These are phyloP conservation scores for Euwallacea similis DNA, from an alignment of 1,140 invertebrate species.

Conservation along the genomic window DNA sequence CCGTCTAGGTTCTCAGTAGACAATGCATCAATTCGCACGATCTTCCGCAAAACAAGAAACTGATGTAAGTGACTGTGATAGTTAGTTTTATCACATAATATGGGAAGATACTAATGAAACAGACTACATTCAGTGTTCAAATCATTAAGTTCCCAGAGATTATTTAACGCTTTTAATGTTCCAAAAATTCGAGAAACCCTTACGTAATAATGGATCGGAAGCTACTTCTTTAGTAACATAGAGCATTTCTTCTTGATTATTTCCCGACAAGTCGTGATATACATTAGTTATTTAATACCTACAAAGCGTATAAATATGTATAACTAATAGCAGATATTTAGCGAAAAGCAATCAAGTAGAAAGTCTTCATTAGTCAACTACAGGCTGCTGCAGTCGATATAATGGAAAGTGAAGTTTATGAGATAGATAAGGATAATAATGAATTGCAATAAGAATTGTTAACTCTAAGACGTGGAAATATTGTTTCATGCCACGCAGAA, in stretches of 20 bases:
- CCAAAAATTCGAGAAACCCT: too few species aligned
- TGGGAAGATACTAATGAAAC: too few species aligned
- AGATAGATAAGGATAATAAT: too few species aligned
- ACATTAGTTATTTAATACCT: neutral
- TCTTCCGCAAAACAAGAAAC: too few species aligned
- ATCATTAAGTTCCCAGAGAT: too few species aligned
- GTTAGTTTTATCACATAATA: too few species aligned
- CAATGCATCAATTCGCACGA: too few species aligned
- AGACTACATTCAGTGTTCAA: too few species aligned
- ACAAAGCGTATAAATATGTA: neutral
- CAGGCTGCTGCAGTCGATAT: neutral
- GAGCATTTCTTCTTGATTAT: neutral
- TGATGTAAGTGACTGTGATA: too few species aligned
- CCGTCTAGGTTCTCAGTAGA: too few species aligned
- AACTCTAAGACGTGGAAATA: neutral
- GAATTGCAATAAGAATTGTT: too few species aligned
- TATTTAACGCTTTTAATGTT: too few species aligned
- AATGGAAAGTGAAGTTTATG: constrained; percentile 1
- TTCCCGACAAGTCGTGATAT: neutral
- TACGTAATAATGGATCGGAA: neutral
- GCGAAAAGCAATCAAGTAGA: constrained; percentile 1
- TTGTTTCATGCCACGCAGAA: neutral
- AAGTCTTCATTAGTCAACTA: neutral
- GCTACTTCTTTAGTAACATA: neutral
- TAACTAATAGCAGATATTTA: neutral